Conservation (phyloP, 2,113 vertebrate species). For the Sula dactylatra region DNA sequence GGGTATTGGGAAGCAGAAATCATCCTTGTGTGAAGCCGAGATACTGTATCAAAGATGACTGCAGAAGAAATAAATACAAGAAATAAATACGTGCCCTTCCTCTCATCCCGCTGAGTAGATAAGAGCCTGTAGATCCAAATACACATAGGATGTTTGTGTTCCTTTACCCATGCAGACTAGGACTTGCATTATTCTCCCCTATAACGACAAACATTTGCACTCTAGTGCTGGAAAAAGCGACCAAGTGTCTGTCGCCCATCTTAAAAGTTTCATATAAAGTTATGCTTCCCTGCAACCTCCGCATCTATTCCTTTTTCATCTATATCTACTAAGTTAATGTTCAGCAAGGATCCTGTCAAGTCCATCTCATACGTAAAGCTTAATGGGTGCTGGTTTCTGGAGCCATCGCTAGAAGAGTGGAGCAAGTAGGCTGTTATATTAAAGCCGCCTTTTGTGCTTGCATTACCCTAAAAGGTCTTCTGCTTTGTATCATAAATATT, state of each 20-base stretch:
- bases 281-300: background rate
- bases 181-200: background rate
- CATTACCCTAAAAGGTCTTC: slow-evolving; percentile 67
- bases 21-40: background rate
- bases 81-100: background rate
- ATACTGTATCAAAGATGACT: background rate
- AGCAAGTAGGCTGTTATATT: background rate
- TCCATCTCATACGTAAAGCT: accelerated
- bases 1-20: background rate
- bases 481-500: slow-evolving; percentile 65
- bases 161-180: background rate
- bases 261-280: background rate
- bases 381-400: background rate
- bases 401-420: background rate
- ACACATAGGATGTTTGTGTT: accelerated
- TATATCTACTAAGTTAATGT: accelerated
- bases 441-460: background rate
- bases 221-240: background rate
- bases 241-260: background rate
- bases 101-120: background rate
- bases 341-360: background rate
- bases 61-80: background rate
- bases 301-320: background rate
- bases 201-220: background rate
- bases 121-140: background rate